Base-by-base conservation (phyloP, 2,888 invertebrate genomes). In the Amblyjoppa fuscipennis region DNA sequence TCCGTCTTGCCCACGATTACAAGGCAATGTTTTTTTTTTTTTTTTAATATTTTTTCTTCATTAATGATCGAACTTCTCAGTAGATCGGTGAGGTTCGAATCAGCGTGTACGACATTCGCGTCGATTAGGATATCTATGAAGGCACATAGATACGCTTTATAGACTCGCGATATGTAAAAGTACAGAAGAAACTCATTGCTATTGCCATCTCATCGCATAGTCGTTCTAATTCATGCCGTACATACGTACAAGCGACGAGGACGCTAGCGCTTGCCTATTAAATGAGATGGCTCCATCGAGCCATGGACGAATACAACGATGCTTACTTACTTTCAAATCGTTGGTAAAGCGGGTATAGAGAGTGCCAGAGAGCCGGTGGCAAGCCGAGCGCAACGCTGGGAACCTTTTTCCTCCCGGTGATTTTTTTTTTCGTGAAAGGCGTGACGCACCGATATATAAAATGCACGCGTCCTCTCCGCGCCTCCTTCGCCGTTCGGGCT, bases 171-270 rank as follows among this genome's bases (percentile, higher is more conserved):
- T 25, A 31, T 11, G 28, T 80, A 77, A 34, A 69, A 64, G 77
- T 69, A 51, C 31, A 34, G 66, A 76, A 66, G 77, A 81, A 78
- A 76, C 88, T 89, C 88, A 88, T 89, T 87, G 87, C 86, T 88
- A 90, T 90, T 89, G 86, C 87, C 84, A 88, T 86, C 88, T 87
- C 87, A 88, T 88, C 86, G 80, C 73, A 84, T 71, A 76, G 88
- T 89, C 87, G 90, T 90, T 90, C 88, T 89, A 89, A 90, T 90
- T 90, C 89, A 89, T 87, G 89, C 84, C 88, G 88, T 87, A 86
- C 74, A 82, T 86, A 78, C 79, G 69, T 83, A 68, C 73, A 73
- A 71, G 85, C 45, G 45, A 81, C 85, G 84, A 87, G 84, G 81
- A 84, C 81, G 86, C 83, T 78, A 77, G 68, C 79, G 81, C 80